Conservation (phyloP, 2,888 invertebrate species). For the Lepidocyrtinus sp. region DNA sequence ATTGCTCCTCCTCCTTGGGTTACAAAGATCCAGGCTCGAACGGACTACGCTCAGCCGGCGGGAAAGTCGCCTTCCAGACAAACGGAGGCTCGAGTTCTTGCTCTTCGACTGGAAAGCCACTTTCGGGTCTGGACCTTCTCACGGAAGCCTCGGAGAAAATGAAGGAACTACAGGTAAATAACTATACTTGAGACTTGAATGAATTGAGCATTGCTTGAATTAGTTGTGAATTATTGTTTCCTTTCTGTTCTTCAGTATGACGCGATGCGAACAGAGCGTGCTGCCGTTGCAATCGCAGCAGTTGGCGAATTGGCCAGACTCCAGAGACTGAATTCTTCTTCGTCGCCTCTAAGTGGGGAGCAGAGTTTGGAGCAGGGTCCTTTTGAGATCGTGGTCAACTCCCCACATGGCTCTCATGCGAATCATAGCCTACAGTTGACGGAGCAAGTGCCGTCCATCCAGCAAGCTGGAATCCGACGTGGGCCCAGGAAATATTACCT, state of each 20-base stretch:
- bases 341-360: too few species aligned
- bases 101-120: background rate
- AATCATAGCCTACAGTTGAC: background rate
- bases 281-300: slow-evolving; percentile 57
- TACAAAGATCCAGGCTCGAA: background rate
- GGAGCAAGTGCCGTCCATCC: background rate
- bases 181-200: background rate
- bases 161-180: slow-evolving; percentile 28
- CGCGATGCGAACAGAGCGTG: slow-evolving; percentile 29
- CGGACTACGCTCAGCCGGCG: background rate
- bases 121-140: slow-evolving; percentile 24
- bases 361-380: too few species aligned
- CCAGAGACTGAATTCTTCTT: slow-evolving; percentile 26
- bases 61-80: background rate
- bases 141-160: slow-evolving; percentile 21
- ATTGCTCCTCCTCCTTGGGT: slow-evolving; percentile 8
- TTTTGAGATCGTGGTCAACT: too few species aligned
- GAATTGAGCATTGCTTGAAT: too few species aligned
- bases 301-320: slow-evolving; percentile 53
- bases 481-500: slow-evolving; percentile 67
- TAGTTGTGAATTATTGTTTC: slow-evolving; percentile 16
- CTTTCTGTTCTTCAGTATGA: slow-evolving; percentile 29
- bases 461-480: slow-evolving; percentile 51
- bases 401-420: too few species aligned
- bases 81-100: background rate